Evolutionary conservation across 2,888 invertebrate species (phyloP).

Genomic region (Pseudococcus longispinus): DNA sequence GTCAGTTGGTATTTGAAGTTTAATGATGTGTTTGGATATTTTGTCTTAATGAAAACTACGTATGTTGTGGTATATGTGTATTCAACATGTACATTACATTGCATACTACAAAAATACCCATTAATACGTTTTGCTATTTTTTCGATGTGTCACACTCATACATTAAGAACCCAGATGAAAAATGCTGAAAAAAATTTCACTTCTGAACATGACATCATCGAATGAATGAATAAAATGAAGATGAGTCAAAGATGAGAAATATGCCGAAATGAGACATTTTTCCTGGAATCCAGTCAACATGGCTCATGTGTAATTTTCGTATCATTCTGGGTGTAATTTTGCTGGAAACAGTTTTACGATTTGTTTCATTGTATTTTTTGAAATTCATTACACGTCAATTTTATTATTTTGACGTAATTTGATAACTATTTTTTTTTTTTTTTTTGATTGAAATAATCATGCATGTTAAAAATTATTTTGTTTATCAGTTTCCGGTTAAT

Average conservation of each 20-base stretch:
- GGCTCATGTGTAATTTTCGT: background rate
- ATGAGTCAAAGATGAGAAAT: conserved; percentile 7
- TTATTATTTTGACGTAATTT: background rate
- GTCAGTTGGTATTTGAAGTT: background rate
- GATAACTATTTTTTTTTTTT: background rate
- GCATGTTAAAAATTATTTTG: background rate
- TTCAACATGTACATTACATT: background rate
- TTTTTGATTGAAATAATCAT: background rate
- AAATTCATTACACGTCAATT: background rate
- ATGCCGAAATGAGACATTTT: background rate
- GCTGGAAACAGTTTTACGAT: background rate
- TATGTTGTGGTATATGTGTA: background rate
- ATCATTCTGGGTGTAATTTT: background rate
- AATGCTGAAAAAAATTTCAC: background rate
- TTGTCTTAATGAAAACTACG: background rate
- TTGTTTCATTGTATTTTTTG: background rate
- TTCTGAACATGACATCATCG: background rate
- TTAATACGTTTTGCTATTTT: background rate
- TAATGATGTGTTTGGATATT: background rate
- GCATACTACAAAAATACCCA: background rate
- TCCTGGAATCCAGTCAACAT: background rate
- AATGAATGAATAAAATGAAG: background rate
- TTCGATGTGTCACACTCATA: background rate
- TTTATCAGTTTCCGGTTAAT: background rate
- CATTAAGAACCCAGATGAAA: background rate